Conservation (phyloP, 2,113 vertebrate genomes). For the Pseudorasbora parva region DNA sequence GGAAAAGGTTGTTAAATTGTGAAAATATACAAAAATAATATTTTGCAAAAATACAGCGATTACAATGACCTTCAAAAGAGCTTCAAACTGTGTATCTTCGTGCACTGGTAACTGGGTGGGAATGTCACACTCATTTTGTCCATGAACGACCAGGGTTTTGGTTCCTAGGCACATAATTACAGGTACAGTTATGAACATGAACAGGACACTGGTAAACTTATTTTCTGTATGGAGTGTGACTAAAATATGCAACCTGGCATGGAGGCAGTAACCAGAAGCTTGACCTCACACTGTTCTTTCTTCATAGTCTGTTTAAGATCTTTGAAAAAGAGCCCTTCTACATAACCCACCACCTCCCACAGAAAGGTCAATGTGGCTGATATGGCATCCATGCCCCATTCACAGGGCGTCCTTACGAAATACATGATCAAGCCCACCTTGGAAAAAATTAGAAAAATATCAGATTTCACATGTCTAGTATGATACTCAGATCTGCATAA, state of each 20-base stretch:
- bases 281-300: constrained; percentile 98
- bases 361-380: constrained; percentile 97
- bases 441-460: constrained; percentile 10
- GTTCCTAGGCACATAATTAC: constrained; percentile 80
- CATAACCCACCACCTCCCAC: constrained; percentile 97
- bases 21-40: background rate
- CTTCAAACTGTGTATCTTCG: constrained; percentile 98
- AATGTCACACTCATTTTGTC: constrained; percentile 98
- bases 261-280: constrained; percentile 94
- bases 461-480: background rate
- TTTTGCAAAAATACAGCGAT: background rate
- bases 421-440: constrained; percentile 99
- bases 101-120: constrained; percentile 98
- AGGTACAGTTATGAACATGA: background rate
- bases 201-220: background rate
- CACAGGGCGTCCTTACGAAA: constrained; percentile 95
- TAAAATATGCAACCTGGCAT: constrained; percentile 94
- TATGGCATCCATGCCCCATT: constrained; percentile 99
- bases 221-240: background rate
- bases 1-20: background rate
- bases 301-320: constrained; percentile 99
- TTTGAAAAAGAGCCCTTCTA: constrained; percentile 98
- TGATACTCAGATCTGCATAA: background rate
- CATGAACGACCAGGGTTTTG: constrained; percentile 96
- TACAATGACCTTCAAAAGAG: constrained; percentile 87